Evolutionary conservation across 2,797 vertebrate genomes (phyloP), one percentile per base, ranked within the genome.

Genomic region (Microctenopoma stevenorrisi): DNA sequence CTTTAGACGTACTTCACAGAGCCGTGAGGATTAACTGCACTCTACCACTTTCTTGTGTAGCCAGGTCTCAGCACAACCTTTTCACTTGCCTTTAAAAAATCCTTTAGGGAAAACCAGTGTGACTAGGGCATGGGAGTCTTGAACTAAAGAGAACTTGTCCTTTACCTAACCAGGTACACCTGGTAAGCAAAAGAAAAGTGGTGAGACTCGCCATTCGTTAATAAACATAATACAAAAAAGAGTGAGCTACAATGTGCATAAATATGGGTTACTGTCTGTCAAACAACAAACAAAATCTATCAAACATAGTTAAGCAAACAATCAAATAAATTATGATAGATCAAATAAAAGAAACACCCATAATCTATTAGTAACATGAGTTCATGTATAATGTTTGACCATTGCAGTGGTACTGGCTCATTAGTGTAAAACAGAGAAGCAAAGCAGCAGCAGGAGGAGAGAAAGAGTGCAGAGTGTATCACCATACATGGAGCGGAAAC

Each of bases 401-500:
- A 77, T 53, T 28, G 6, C 40, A 49, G 50, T 74, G 30, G 22
- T 35, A 54, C 51, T 9, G 57, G 60, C 48, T 76, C 35, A 33
- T 82, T 72, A 81, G 64, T 76, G 43, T 71, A 48, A 57, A 44
- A 83, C 70, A 63, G 58, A 82, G 74, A 82, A 55, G 74, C 80
- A 71, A 57, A 82, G 77, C 71, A 72, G 74, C 57, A 65, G 54
- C 33, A 51, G 75, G 55, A 74, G 67, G 72, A 79, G 71, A 83
- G 55, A 70, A 47, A 59, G 79, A 79, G 71, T 12, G 12, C 82
- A 82, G 84, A 74, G 86, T 83, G 69, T 7, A 88, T 93, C 86
- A 77, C 93, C 94, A 94, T 94, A 94, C 86, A 94, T 92, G 94
- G 94, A 94, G 89, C 84, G 91, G 93, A 94, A 94, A 94, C 77